Evolutionary conservation across 1,140 invertebrate species (phyloP).

Genomic region (Penaeus vannamei): DNA sequence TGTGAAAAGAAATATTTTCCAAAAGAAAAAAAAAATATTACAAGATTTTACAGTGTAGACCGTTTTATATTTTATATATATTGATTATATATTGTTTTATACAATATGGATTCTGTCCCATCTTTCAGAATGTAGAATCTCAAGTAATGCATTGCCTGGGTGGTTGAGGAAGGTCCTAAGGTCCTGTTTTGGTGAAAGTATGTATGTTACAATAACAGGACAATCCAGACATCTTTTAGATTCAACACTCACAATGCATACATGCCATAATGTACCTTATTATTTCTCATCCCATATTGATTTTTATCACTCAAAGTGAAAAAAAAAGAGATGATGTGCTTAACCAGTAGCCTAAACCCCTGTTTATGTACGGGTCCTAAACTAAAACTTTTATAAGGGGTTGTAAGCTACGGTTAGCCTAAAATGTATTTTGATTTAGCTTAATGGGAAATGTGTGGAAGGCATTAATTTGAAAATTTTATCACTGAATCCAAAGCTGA

Average conservation of each 20-base stretch:
- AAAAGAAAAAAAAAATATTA: no score
- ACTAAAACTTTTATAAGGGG: slow-evolving; percentile 48
- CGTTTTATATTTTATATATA: neutral
- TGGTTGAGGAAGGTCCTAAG: neutral
- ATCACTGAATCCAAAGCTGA: slow-evolving; percentile 30
- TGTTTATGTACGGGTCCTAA: slow-evolving; percentile 50
- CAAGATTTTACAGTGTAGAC: no score
- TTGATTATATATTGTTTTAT: neutral
- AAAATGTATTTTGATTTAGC: slow-evolving; percentile 23
- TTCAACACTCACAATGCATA: slow-evolving; percentile 12
- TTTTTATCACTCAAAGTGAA: slow-evolving; percentile 16
- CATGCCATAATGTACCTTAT: neutral
- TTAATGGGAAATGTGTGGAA: slow-evolving; percentile 46
- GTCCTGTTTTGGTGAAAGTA: slow-evolving; percentile 30
- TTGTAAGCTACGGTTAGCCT: slow-evolving; percentile 29
- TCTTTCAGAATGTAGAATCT: neutral
- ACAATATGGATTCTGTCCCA: neutral
- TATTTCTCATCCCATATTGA: slow-evolving; percentile 5
- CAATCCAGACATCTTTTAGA: slow-evolving; percentile 34
- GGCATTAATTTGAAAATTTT: slow-evolving; percentile 37
- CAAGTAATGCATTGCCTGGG: neutral
- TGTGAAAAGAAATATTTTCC: no score
- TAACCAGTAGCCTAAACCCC: slow-evolving; percentile 40
- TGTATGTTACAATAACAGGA: slow-evolving; percentile 20
- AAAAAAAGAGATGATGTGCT: slow-evolving; percentile 2